Base-by-base conservation (phyloP, 2,113 vertebrate species). In the Burhinus bistriatus region DNA sequence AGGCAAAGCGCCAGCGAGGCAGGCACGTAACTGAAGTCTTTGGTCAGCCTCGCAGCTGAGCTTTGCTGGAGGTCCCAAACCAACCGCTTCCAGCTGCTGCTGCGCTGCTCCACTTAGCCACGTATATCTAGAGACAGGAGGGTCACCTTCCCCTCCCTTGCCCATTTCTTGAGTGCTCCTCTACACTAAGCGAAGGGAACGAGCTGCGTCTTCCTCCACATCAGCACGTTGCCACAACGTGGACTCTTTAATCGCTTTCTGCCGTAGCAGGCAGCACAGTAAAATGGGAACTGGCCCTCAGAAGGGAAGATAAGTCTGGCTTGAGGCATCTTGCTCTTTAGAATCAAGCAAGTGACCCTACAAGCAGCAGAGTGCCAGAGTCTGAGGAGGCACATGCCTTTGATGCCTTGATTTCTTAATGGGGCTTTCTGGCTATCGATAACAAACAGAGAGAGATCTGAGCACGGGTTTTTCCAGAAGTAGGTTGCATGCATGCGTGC, bases 341-440 rank as follows among this genome's bases (percentile, higher is more conserved):
- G 96, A 97, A 96, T 95, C 87, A 79, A 97, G 91, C 83, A 89
- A 94, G 38, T 40, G 95, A 92, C 94, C 94, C 61, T 34, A 38
- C 6, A 9, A 58, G 83, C 89, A 66, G 92, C 54, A 71, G 87
- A 96, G 91, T 4, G 62, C 87, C 57, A 19, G n/a, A 75, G 93
- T 86, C 92, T 40, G 73, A 90, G 95, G 92, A 96, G 87, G 69
- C 70, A 6, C 12, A 4, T 19, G 51, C 52, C 97, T 98, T 98
- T 97, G 97, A 98, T 98, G 96, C 97, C 86, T 87, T 23, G 26
- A 92, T 96, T 97, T 96, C 97, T 97, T 97, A 96, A 95, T 73
- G 95, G 93, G 95, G 79, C 52, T 97, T 96, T 95, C 87, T 88
- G 95, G 78, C 96, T 97, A 95, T 92, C 77, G 87, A 93, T 89